Percentiles rank a stretch among this genome's conserved stretches.
phyloP scores from a whole-genome alignment of 2,888 invertebrate genomes.

The Drosophila sordidula region DNA sequence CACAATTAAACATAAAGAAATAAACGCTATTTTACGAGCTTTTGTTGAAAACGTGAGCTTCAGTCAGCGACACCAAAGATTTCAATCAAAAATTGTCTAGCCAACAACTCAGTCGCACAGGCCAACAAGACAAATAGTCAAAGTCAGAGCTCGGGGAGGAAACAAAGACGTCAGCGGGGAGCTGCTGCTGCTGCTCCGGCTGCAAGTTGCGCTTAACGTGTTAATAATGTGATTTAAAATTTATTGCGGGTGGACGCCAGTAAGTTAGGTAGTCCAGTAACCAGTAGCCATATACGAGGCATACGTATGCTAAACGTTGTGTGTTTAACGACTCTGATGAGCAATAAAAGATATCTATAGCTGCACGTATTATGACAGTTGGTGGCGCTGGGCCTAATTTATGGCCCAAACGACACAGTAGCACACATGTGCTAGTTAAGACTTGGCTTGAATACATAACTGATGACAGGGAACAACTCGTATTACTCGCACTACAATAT shows the following conservation, averaged over 20 bases:
- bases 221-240: constrained; percentile 75
- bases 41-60: constrained; percentile 66
- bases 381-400: constrained; percentile 69
- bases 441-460: constrained; percentile 61
- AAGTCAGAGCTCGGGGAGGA: constrained; percentile 4
- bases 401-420: constrained; percentile 68
- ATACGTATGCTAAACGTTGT: constrained; percentile 39
- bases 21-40: constrained; percentile 62
- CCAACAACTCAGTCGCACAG: constrained; percentile 25
- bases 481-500: constrained; percentile 7
- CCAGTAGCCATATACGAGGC: constrained; percentile 19
- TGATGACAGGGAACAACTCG: constrained; percentile 41
- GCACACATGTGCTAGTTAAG: constrained; percentile 50
- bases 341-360: constrained; percentile 72
- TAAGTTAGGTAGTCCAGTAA: constrained; percentile 62
- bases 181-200: constrained; percentile 44
- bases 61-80: constrained; percentile 57
- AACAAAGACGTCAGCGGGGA: constrained; percentile 3
- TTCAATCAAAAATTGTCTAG: constrained; percentile 76
- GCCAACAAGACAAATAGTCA: constrained; percentile 16
- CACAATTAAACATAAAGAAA: constrained; percentile 54
- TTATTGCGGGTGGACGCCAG: constrained; percentile 76
- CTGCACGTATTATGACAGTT: constrained; percentile 68
- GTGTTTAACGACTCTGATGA: constrained; percentile 65
- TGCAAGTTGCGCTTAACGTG: constrained; percentile 71